Evolutionary conservation across 2,888 invertebrate genomes (phyloP), one percentile per base, ranked within the genome.

Genomic region (Callimorpha dominula): DNA sequence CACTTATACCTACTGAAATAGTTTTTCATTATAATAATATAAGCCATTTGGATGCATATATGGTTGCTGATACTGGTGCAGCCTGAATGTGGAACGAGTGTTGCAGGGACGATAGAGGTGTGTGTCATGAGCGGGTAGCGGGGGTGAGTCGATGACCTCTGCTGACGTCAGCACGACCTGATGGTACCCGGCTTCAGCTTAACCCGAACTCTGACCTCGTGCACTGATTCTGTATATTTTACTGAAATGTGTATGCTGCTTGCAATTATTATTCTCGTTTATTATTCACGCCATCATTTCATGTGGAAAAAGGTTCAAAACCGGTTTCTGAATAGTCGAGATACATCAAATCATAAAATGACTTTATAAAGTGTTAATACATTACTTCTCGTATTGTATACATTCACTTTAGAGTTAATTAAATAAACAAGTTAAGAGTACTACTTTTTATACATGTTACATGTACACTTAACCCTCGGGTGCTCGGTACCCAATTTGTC

Each of bases 121-220:
- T 60, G 68, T 71, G 31, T 66, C 68, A 74, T 68, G 62, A 62
- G 91, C 90, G 86, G 90, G 86, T 20, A 89, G 86, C 81, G 83
- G 87, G 81, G 70, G 86, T 83, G 82, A 91, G 91, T 92, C 88
- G 88, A 86, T 88, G 94, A 92, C 90, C 93, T 89, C 85, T 82
- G 84, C 86, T 95, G 96, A 96, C 96, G 96, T 96, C 95, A 96
- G 88, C 89, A 91, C 91, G 96, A 96, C 96, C 96, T 96, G 96
- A 96, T 96, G 96, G 95, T 95, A 95, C 94, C 91, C 90, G 90
- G 90, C 84, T 91, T 90, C 92, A 90, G 92, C 90, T 88, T 92
- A 92, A 93, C 94, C 92, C 92, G 92, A 89, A 90, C 92, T 94
- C 83, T 92, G 94, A 94, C 94, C 94, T 93, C 89, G 72, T 85